Base-by-base conservation (phyloP, 2,797 vertebrate species). In the Rhadinocentrus ornatus region DNA sequence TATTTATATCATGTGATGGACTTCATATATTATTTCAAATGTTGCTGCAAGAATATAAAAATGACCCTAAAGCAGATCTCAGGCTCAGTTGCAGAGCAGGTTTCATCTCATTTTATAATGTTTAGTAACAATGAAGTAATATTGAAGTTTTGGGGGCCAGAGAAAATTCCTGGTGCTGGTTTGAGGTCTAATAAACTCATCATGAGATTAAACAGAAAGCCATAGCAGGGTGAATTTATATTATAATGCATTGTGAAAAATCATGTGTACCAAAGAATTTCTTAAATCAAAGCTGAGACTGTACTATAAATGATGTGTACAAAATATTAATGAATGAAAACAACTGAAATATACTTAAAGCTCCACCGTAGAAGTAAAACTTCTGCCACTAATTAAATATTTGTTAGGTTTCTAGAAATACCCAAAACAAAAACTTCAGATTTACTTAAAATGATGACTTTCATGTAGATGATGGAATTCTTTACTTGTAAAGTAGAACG, bases 121-220 rank as follows among this genome's bases (percentile, higher is more conserved):
- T 29, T 34, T 34, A 34, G n/a, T n/a, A 10, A 34, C 8, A 8
- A 8, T 18, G 58, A 35, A 20, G 7, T 18, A 31, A 27, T 59
- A 9, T 22, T 54, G 4, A 6, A 35, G 13, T 31, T 31, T 6
- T 31, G 4, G 29, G 29, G 29, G 29, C 29, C 29, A 31, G 29
- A 31, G 29, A 31, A 4, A 31, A 6, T 35, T 75, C 62, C 56
- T 53, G 69, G 63, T 81, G 62, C 83, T 87, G 76, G 73, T 75
- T 62, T 64, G 15, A 63, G n/a, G 35, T 46, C 2, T 52, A 26
- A 46, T 29, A 11, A 50, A 46, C 0, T 0, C 31, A 24, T 26
- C 4, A 34, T 39, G 24, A 41, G 6, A 53, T 0, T 3, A 58
- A 65, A 58, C 32, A 58, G 12, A 56, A n/a, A 13, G 32, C 2